Percentiles rank a stretch among this genome's conserved stretches.
Evolutionary conservation across 2,888 invertebrate species (phyloP).

Genomic region (Tribolium freemani): DNA sequence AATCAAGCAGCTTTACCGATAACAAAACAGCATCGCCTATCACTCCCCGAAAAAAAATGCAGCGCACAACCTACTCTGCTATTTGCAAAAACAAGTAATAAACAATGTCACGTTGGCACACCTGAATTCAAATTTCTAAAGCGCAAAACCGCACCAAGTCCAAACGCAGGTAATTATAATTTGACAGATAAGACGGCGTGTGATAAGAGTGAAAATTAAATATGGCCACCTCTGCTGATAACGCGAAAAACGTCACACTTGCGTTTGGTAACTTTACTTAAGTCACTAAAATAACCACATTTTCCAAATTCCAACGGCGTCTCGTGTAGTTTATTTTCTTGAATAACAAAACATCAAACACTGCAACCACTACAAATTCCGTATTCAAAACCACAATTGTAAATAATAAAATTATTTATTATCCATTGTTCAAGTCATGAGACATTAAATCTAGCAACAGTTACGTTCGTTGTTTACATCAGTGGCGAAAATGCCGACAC

Average conservation of each 20-base stretch:
- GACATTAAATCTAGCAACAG: not conserved
- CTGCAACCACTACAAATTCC: not conserved
- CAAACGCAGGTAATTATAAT: not conserved
- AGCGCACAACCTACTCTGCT: too few species aligned
- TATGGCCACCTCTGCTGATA: not conserved
- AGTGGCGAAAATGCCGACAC: not conserved
- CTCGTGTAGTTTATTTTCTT: not conserved
- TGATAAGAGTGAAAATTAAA: not conserved
- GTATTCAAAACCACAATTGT: not conserved
- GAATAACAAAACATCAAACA: not conserved
- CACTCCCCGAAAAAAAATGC: too few species aligned
- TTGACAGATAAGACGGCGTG: not conserved
- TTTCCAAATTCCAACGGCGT: not conserved
- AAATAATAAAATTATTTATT: not conserved
- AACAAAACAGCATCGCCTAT: too few species aligned
- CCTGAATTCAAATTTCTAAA: too few species aligned
- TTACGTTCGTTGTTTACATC: too few species aligned
- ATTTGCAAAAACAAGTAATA: too few species aligned
- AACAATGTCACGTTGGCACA: too few species aligned
- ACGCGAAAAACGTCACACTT: not conserved
- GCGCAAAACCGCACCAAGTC: not conserved
- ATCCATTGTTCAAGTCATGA: not conserved
- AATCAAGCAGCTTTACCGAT: too few species aligned
- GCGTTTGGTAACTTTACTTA: not conserved
- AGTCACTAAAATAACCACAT: not conserved